Percentiles rank a stretch among this genome's conserved stretches.
Conservation (phyloP, 2,113 vertebrate genomes). For the Gopherus evgoodei region DNA sequence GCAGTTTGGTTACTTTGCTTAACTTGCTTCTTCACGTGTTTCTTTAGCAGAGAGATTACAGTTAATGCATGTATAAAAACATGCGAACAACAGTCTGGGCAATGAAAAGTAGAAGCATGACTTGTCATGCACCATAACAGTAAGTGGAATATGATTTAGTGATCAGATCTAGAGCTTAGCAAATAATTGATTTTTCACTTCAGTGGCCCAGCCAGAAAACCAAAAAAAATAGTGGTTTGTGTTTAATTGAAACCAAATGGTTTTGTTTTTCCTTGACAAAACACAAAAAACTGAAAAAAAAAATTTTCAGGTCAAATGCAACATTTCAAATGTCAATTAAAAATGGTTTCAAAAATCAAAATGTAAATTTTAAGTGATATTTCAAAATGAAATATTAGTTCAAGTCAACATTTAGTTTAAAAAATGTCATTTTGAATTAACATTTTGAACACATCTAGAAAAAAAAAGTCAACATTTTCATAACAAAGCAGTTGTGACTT, state of each 20-base stretch:
- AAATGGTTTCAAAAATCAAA: no score
- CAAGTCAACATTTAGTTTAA: not conserved
- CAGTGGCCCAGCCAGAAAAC: not conserved
- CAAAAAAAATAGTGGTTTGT: not conserved
- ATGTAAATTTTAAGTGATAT: not conserved
- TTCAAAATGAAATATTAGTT: not conserved
- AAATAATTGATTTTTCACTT: not conserved
- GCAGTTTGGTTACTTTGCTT: rapidly evolving
- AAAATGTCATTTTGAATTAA: not conserved
- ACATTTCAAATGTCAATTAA: not conserved
- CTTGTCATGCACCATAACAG: not conserved
- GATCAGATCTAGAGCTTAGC: not conserved
- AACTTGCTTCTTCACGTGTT: not conserved
- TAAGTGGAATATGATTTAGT: not conserved
- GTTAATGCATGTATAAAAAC: conserved; percentile 19
- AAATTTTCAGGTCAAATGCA: not conserved
- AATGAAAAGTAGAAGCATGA: not conserved
- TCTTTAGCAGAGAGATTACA: not conserved
- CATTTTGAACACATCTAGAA: not conserved
- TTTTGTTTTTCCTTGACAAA: not conserved
- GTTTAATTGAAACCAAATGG: not conserved
- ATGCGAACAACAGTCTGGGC: not conserved
- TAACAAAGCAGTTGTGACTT: not conserved
- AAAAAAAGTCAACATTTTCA: not conserved
- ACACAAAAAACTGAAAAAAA: not conserved